A percentile compares a stretch with the other conserved stretches of the same genome.
Conservation (phyloP, 1,140 invertebrate species). For the Drosophila albomicans region DNA sequence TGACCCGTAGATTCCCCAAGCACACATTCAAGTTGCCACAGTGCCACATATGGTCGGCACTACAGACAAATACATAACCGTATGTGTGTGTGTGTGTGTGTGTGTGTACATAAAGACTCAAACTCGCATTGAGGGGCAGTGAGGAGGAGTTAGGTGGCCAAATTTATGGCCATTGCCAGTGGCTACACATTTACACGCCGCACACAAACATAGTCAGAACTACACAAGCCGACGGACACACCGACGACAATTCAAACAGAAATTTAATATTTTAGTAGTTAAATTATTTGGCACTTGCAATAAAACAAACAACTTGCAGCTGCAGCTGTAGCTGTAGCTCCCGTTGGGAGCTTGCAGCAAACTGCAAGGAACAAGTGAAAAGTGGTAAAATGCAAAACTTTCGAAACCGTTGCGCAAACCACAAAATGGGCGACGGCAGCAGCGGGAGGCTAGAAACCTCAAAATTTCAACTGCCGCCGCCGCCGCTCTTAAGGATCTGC, state of each 20-base stretch:
- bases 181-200: conserved; percentile 21
- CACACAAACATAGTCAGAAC: conserved; percentile 10
- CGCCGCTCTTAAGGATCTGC: conserved; percentile 14
- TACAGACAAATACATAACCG: background rate
- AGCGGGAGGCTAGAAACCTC: conserved; percentile 26
- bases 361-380: conserved; percentile 64
- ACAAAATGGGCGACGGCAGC: conserved; percentile 47
- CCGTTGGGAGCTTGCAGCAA: conserved; percentile 24
- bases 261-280: conserved; percentile 83
- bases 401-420: conserved; percentile 56
- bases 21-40: conserved; percentile 75
- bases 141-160: conserved; percentile 33
- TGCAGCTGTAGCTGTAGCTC: conserved; percentile 35
- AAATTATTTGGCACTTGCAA: conserved; percentile 83
- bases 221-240: conserved; percentile 14
- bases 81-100: background rate
- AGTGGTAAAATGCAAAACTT: conserved; percentile 81
- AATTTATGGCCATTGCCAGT: conserved; percentile 62
- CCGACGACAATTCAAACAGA: conserved; percentile 75
- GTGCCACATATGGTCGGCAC: conserved; percentile 1
- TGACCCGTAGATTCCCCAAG: conserved; percentile 73
- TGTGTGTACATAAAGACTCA: background rate
- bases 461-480: conserved; percentile 58
- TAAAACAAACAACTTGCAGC: conserved; percentile 78
- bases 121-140: background rate